Evolutionary conservation across 2,113 vertebrate genomes (phyloP), one percentile per base, ranked within the genome.

Genomic region (Alexandromys fortis): DNA sequence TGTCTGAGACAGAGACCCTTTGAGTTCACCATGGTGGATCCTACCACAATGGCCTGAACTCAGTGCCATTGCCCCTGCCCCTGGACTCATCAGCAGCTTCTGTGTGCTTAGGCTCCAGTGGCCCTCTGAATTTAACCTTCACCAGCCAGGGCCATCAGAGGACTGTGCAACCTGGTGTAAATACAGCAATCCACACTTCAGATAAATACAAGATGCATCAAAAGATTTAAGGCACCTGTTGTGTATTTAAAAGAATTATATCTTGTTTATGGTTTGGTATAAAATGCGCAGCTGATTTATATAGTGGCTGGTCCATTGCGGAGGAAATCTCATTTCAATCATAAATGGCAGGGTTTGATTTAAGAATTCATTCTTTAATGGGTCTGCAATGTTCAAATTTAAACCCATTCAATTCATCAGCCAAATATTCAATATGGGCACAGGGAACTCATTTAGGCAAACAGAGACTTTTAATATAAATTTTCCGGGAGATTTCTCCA

Each of bases 401-500:
- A 99, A 99, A 99, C 99, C 99, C 99, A 98, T 99, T 99, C 99
- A 99, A 99, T 99, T 99, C 99, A 99, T 99, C 99, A 99, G 99
- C 98, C 98, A 99, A 99, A 99, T 99, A 99, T 99, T 99, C 99
- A 99, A 99, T 99, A 99, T 97, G 97, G 98, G 98, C 98, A 98
- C 98, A 98, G 98, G 98, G 98, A 99, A 99, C 98, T 99, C 99
- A 99, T 99, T 99, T 99, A 99, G 98, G 98, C 98, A 98, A 99
- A 99, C 99, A 99, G 98, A 96, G 98, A 98, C 98, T 99, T 99
- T 99, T 99, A 99, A 99, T 99, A 99, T 99, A 99, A 99, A 99
- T 99, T 99, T 99, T 99, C 99, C 99, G 98, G 99, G 99, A 99
- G 99, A 99, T 99, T 99, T 99, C 99, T 99, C 98, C 99, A 99